Conservation (phyloP, 2,113 vertebrate species). For the Choloepus hoffmanni region DNA sequence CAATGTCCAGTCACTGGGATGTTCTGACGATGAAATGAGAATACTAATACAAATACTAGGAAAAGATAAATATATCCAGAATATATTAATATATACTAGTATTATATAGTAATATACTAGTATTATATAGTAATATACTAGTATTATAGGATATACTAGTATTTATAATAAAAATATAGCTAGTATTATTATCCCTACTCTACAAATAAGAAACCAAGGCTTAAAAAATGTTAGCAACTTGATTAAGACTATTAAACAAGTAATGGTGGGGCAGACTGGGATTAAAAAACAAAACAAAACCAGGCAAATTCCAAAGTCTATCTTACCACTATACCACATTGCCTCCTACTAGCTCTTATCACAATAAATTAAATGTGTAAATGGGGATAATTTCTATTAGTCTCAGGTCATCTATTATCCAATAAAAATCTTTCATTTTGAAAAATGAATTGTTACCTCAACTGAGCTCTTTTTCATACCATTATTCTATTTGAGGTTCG, state of each 20-base stretch:
- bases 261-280: background rate
- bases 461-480: background rate
- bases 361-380: background rate
- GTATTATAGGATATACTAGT: too few relatives aligned
- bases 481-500: slow-evolving; percentile 3
- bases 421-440: background rate
- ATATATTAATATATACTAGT: background rate
- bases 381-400: background rate
- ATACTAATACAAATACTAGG: background rate
- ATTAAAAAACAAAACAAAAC: background rate
- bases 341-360: background rate
- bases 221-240: background rate
- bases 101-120: too few relatives aligned
- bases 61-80: slow-evolving; percentile 14
- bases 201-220: background rate
- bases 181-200: background rate
- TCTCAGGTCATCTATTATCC: background rate
- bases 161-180: too few relatives aligned
- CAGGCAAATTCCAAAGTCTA: background rate
- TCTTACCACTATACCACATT: background rate
- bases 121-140: background rate
- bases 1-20: background rate
- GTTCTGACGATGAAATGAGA: background rate
- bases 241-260: background rate
- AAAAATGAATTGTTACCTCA: background rate